Evolutionary conservation across 2,888 invertebrate species (phyloP).

Genomic region (Orthosia gracilis): DNA sequence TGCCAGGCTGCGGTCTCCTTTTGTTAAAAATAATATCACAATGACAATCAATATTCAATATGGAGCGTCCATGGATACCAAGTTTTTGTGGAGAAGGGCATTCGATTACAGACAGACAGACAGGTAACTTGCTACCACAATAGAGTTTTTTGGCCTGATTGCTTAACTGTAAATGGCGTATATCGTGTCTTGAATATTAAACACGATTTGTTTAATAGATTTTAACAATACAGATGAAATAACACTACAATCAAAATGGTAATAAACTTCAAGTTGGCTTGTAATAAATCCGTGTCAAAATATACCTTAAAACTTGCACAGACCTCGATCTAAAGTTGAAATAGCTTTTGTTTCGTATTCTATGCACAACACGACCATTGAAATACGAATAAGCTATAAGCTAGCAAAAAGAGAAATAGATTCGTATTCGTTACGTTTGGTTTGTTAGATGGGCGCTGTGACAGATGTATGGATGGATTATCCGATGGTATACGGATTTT

Average conservation of each 20-base stretch:
- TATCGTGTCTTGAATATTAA: constrained; percentile 1
- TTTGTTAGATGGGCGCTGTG: constrained; percentile 7
- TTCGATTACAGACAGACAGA: constrained; percentile 10
- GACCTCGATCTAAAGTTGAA: constrained; percentile 25
- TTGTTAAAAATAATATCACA: constrained; percentile 28
- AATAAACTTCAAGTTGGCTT: constrained; percentile 11
- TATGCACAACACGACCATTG: constrained; percentile 3
- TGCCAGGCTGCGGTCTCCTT: background rate
- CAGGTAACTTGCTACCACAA: constrained; percentile 9
- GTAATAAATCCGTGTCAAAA: constrained; percentile 31
- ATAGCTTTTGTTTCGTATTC: constrained; percentile 37
- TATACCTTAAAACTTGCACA: constrained; percentile 18
- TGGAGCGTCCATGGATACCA: constrained; percentile 12
- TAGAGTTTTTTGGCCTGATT: constrained; percentile 1
- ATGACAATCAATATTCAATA: constrained; percentile 38
- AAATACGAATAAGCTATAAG: constrained; percentile 14
- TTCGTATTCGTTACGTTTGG: constrained; percentile 20
- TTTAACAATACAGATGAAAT: constrained; percentile 18
- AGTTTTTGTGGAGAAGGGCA: constrained; percentile 26
- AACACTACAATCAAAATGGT: constrained; percentile 9
- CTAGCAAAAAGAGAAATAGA: constrained; percentile 17
- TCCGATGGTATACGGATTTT: constrained; percentile 47
- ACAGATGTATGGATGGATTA: constrained; percentile 53
- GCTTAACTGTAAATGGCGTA: constrained; percentile 1
- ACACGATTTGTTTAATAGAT: constrained; percentile 7